Base-by-base conservation (phyloP, 2,888 invertebrate genomes). In the Campoplex nolae region DNA sequence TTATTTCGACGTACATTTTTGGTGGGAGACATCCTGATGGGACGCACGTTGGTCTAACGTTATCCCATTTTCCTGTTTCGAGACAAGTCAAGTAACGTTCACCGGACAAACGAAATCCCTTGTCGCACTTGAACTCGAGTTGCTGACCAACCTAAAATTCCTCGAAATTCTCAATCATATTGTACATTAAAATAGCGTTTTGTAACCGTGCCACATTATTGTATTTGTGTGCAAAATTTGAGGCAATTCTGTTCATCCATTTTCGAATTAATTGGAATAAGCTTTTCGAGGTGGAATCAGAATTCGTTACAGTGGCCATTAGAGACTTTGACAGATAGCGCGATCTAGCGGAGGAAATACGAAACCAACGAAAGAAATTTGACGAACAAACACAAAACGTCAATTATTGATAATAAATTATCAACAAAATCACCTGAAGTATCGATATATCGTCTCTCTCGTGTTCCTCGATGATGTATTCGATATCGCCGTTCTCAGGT, bases 51-150 rank as follows among this genome's bases (percentile, higher is more conserved):
- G 95, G 95, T 13, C 91, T 90, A 13, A 93, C 91, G 13, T 94
- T 93, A 89, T 95, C 95, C 96, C 95, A 96, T 18, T 92, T 88
- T 89, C 96, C 96, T 87, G 95, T 95, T 67, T 95, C 95, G 35
- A 95, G 92, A 89, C 97, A 97, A 4, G 95, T 95, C 51, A 96
- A 90, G 38, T 95, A 91, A 79, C 90, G 92, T 85, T 95, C 94
- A 2, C 95, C 95, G n/a, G 92, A 91, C 58, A 95, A 90, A 77
- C 92, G 93, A 62, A 94, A 95, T 1, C 95, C 94, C 7, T 94
- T 85, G 67, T 94, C 91, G 89, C 96, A 96, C 45, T 92, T 93
- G 75, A 96, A 95, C 89, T 95, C 95, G 65, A 96, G 93, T 90
- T 95, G 95, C 16, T 95, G 95, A 1, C 95, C 96, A 2, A 90